phyloP scores from a whole-genome alignment of 2,888 invertebrate genomes.

The Hyalella azteca region DNA sequence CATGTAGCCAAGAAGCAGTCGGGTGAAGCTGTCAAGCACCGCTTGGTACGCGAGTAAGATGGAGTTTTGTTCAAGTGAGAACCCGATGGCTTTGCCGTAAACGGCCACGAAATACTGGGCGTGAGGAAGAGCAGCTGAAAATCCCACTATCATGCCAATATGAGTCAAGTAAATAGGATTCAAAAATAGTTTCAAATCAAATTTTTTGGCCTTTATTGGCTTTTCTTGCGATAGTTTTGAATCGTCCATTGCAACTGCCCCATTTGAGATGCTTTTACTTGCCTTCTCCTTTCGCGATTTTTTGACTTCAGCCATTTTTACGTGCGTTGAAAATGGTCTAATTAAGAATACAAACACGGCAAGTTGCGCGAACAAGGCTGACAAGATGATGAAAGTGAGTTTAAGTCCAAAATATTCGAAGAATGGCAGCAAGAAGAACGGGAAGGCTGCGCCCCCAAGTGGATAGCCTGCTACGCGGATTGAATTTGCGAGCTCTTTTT shows the following conservation, averaged over 20 bases:
- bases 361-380: slow-evolving; percentile 46
- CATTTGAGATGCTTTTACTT: not conserved
- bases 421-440: slow-evolving; percentile 45
- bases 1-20: slow-evolving; percentile 41
- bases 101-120: slow-evolving; percentile 38
- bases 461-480: slow-evolving; percentile 49
- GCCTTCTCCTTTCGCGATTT: too few species aligned
- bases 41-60: slow-evolving; percentile 40
- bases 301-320: slow-evolving; percentile 10
- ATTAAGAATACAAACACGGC: slow-evolving; percentile 41
- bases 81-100: slow-evolving; percentile 38
- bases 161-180: slow-evolving; percentile 44
- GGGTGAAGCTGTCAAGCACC: slow-evolving; percentile 21
- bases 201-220: slow-evolving; percentile 32
- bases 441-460: slow-evolving; percentile 46
- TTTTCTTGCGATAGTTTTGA: not conserved
- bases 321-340: slow-evolving; percentile 43
- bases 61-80: slow-evolving; percentile 40
- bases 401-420: slow-evolving; percentile 39
- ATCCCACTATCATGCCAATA: slow-evolving; percentile 34
- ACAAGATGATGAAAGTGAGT: slow-evolving; percentile 43
- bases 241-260: not conserved
- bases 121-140: slow-evolving; percentile 23
- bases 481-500: slow-evolving; percentile 46
- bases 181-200: slow-evolving; percentile 40